Base-by-base conservation (phyloP, 2,797 vertebrate genomes). In the Threskiornis aethiopicus region DNA sequence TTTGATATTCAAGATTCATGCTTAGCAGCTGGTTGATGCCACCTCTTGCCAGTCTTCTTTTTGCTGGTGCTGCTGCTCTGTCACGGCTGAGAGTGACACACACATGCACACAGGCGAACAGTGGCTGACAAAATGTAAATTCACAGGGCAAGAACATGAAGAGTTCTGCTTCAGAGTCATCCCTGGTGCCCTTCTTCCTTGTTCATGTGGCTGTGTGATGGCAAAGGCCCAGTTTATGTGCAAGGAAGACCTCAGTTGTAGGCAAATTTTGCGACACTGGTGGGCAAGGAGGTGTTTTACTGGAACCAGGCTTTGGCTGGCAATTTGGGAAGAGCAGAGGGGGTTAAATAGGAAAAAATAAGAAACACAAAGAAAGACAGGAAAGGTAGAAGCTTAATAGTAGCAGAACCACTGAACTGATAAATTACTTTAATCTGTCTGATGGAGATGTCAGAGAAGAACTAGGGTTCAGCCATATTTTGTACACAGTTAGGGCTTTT, bases 101-200 rank as follows among this genome's bases (percentile, higher is more conserved):
- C 6, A 9, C 26, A 14, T 14, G 65, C 5, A 39, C 22, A 21
- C 28, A 49, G 55, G 61, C 2, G 0, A 71, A 24, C 0, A 3
- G 57, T 28, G 42, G 6, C 73, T 86, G 67, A 37, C 35, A 67
- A 87, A 67, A 73, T 33, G 22, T 39, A 49, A 80, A 59, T 58
- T 44, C 58, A 20, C 15, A 42, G 35, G 35, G 58, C 35, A 70
- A 78, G 62, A 55, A 20, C 7, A 54, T 16, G 29, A 70, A 11
- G 6, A 28, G 31, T 70, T 83, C 54, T 71, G 47, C 69, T 77
- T 72, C 72, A 37, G 39, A 44, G 41, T 52, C 55, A 58, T 42
- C 29, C 9, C 44, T 39, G 20, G 8, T 66, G 41, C 25, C 26
- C 51, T 81, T 54, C 2, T 4, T 64, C 55, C 59, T 67, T 2